Conservation (phyloP, 2,797 vertebrate genomes). For the Pantherophis alleghaniensis region DNA sequence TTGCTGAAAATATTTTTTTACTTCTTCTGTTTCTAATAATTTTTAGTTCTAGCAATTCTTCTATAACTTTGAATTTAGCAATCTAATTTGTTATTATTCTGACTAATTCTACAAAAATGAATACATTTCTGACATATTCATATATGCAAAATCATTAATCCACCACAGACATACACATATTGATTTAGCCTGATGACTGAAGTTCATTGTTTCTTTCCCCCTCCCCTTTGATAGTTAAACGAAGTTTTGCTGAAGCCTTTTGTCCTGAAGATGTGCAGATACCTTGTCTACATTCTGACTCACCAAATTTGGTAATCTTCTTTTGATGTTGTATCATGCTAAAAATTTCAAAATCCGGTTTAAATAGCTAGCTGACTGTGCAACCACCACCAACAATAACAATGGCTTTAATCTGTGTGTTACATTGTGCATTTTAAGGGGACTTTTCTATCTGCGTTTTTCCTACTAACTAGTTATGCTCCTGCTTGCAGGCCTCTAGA, state of each 20-base stretch:
- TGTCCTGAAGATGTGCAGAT: slow-evolving; percentile 48
- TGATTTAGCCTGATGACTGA: neutral
- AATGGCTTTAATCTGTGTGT: slow-evolving; percentile 26
- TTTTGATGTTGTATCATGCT: neutral
- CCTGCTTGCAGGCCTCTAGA: neutral
- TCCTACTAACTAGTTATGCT: neutral
- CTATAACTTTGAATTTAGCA: neutral
- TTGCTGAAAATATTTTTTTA: neutral
- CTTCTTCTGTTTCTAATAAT: neutral
- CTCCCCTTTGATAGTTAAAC: slow-evolving; percentile 59
- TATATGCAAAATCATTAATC: neutral
- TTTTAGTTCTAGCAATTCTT: neutral
- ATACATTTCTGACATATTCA: neutral
- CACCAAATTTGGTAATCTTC: slow-evolving; percentile 54
- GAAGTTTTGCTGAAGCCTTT: slow-evolving; percentile 37
- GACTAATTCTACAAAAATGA: neutral
- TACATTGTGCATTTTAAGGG: slow-evolving; percentile 13
- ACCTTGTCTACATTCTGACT: slow-evolving; percentile 45
- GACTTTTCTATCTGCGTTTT: neutral
- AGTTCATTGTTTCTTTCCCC: slow-evolving; percentile 48
- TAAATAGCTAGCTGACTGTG: neutral
- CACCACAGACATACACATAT: neutral
- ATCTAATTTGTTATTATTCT: neutral
- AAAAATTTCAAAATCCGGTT: neutral
- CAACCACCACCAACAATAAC: slow-evolving; percentile 31